Percentiles rank a stretch among this genome's conserved stretches.
phyloP scores from a whole-genome alignment of 2,888 invertebrate species.

The Amblyteles armatorius region DNA sequence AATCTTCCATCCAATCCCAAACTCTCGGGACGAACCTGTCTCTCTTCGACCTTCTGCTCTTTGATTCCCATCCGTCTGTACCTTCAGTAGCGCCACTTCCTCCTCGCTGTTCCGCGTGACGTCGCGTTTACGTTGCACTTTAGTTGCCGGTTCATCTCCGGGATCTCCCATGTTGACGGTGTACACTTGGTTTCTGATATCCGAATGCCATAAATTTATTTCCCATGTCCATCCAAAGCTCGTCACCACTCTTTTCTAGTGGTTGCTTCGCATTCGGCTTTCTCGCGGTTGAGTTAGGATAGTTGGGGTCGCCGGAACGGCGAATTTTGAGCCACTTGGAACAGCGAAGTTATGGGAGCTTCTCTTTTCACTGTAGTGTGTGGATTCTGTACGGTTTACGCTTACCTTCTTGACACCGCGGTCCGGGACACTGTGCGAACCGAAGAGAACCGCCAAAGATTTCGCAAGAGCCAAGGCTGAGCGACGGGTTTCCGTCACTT shows the following conservation, averaged over 20 bases:
- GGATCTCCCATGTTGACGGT: background rate
- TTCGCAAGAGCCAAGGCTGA: constrained; percentile 52
- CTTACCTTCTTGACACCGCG: constrained; percentile 9
- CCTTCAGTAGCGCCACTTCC: background rate
- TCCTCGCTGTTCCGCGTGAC: background rate
- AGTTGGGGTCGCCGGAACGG: background rate
- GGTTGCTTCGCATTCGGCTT: constrained; percentile 2
- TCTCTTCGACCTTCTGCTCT: constrained; percentile 33
- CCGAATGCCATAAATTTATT: background rate
- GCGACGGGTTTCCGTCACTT: constrained; percentile 67
- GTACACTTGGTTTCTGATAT: background rate
- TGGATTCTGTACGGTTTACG: background rate
- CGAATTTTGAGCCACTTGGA: background rate
- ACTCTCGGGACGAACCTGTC: background rate
- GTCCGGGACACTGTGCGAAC: background rate
- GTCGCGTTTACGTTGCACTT: constrained; percentile 2
- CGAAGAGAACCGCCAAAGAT: constrained; percentile 32
- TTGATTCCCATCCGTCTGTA: constrained; percentile 15
- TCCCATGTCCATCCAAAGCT: background rate
- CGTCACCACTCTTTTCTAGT: background rate
- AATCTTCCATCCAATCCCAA: background rate
- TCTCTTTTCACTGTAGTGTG: background rate
- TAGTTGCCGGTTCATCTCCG: background rate
- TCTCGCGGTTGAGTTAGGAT: constrained; percentile 28
- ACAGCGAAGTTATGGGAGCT: background rate